Evolutionary conservation across 2,888 invertebrate genomes (phyloP), one percentile per base, ranked within the genome.

Genomic region (Mystacides longicornis): DNA sequence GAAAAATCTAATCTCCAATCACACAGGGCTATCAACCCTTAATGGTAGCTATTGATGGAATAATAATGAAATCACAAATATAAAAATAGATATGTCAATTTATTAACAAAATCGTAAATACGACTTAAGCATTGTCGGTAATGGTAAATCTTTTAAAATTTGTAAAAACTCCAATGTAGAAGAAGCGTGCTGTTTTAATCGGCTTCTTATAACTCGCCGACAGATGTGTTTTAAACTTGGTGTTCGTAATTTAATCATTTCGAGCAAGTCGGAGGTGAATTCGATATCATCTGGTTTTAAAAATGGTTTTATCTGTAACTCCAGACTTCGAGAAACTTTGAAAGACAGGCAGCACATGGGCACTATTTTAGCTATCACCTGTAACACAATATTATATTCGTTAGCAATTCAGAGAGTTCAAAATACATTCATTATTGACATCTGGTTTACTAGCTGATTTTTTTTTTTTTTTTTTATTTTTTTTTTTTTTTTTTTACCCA

Each of bases 351-450:
- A 51, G 49, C 57, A 60, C 58, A 57, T 57, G n/a, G 57, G 58
- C 37, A 60, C 23, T 33, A 60, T 57, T 42, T 51, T 60, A 19
- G 52, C n/a, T 27, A 60, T 33, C 19, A 57, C 31, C 60, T 60
- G 49, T 37, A 60, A 60, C 33, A n/a, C n/a, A n/a, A n/a, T n/a
- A n/a, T n/a, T n/a, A n/a, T n/a, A n/a, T n/a, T n/a, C n/a, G n/a
- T n/a, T n/a, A n/a, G n/a, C n/a, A n/a, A n/a, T n/a, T n/a, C n/a
- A n/a, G n/a, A n/a, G n/a, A n/a, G n/a, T n/a, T n/a, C n/a, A n/a
- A n/a, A n/a, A n/a, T n/a, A n/a, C n/a, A n/a, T n/a, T n/a, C n/a
- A n/a, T n/a, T n/a, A n/a, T n/a, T n/a, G n/a, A n/a, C n/a, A n/a
- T n/a, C n/a, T n/a, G n/a, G n/a, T n/a, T n/a, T n/a, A n/a, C n/a